These are phyloP conservation scores for Ciconia boyciana DNA, from an alignment of 2,113 vertebrate species.

Conservation along the genomic window DNA sequence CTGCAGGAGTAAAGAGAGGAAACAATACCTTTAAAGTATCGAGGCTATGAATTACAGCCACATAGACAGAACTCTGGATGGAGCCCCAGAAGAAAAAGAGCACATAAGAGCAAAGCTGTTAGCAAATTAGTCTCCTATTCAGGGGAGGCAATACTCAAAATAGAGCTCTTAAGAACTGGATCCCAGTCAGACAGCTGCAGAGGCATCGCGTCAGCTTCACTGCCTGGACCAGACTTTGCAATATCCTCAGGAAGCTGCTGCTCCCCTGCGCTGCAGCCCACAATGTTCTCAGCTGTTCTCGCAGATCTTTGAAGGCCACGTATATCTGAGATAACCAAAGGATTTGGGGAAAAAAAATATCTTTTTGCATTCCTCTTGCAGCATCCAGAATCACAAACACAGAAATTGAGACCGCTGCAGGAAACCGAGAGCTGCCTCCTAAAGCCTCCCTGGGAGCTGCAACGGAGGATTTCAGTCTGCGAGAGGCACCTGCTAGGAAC, in stretches of 20 bases:
- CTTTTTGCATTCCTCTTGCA: not conserved
- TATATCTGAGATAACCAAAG: not conserved
- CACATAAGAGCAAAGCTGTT: not conserved
- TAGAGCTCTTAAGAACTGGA: not conserved
- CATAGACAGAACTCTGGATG: not conserved
- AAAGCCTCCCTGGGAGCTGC: not conserved
- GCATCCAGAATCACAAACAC: not conserved
- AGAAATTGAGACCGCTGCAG: rapidly evolving
- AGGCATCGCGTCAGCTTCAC: not conserved
- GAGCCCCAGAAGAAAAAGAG: not conserved
- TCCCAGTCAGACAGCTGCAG: not conserved
- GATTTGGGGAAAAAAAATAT: not conserved
- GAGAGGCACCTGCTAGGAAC: not conserved
- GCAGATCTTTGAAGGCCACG: not conserved
- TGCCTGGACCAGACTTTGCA: not conserved
- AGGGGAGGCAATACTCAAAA: not conserved
- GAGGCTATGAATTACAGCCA: not conserved
- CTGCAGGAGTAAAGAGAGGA: not conserved
- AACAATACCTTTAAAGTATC: not conserved
- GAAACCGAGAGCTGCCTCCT: not conserved
- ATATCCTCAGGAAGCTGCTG: not conserved
- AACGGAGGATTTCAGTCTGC: not conserved
- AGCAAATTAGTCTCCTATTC: not conserved
- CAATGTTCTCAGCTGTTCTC: not conserved
- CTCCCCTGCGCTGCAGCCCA: not conserved